Percentiles rank a stretch among this genome's conserved stretches.
Evolutionary conservation across 2,797 vertebrate genomes (phyloP).

Genomic region (Gadopsis bispinosus): DNA sequence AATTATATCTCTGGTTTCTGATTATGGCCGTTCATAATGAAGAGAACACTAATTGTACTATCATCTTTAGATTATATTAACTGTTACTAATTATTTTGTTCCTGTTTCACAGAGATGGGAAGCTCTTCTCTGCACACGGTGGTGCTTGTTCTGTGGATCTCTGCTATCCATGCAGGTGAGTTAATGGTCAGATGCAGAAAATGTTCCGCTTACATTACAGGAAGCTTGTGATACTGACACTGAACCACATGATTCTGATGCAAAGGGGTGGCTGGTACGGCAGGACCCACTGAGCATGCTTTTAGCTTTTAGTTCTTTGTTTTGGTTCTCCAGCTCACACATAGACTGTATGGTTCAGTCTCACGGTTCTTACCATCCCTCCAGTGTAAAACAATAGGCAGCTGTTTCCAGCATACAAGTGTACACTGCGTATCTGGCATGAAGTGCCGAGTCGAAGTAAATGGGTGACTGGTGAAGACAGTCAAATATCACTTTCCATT

Average conservation of each 20-base stretch:
- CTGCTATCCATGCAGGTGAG: conserved; percentile 74
- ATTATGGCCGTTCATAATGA: conserved; percentile 15
- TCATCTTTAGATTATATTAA: not conserved
- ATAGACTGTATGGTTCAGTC: not conserved
- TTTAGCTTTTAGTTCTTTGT: not conserved
- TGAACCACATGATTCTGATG: not conserved
- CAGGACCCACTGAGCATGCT: not conserved
- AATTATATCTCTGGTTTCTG: conserved; percentile 11
- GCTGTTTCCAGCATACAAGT: conserved; percentile 30
- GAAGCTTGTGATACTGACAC: not conserved
- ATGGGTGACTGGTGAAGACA: conserved; percentile 7
- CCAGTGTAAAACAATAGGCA: conserved; percentile 11
- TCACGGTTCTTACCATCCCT: not conserved
- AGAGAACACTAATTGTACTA: not conserved
- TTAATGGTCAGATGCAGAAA: not conserved
- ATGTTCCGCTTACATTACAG: not conserved
- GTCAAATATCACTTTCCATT: conserved; percentile 14
- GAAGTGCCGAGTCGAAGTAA: conserved; percentile 14
- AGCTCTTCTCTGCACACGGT: conserved; percentile 64
- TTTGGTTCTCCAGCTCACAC: not conserved
- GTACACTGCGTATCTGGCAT: conserved; percentile 8
- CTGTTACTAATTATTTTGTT: conserved; percentile 23
- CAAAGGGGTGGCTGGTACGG: not conserved
- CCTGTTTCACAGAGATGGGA: conserved; percentile 80
- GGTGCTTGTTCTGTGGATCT: conserved; percentile 68